Evolutionary conservation across 2,113 vertebrate species (phyloP), one percentile per base, ranked within the genome.

Genomic region (Otus sunia): DNA sequence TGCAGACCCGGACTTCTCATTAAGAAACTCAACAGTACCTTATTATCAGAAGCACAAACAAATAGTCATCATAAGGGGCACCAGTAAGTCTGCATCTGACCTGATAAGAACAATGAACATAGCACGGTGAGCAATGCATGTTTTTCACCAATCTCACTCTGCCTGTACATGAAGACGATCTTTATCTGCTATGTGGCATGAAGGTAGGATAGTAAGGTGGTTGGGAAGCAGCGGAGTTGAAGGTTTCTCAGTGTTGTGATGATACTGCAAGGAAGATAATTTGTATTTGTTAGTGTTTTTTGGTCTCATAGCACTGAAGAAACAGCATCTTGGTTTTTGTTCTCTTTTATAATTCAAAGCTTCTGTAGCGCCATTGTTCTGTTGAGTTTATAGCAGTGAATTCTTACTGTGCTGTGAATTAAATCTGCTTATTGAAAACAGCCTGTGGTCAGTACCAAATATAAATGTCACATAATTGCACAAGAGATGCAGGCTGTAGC

Each of bases 71-170:
- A 2, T 88, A 89, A 96, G 52, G 92, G 88, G 88, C 78, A 90
- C 85, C 68, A 91, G 75, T 95, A 86, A 96, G 87, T 73, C 93
- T 96, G 92, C 90, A 79, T 94, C 72, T 84, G 90, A 94, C 91
- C 62, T 59, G 69, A 90, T 81, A 92, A 90, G 86, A 96, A 93
- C 91, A 82, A 97, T 97, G 96, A 96, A 49, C 43, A 12, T n/a
- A 91, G 71, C 74, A 96, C 15, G 92, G 95, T 97, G 90, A 97
- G 94, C 86, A 90, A 34, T 93, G 78, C 66, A 60, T 95, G 88
- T 92, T 97, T 97, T 93, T 93, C 75, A 87, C 56, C n/a, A 64
- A 11, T 93, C 59, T 96, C 53, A 29, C 26, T 90, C 53, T 73
- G 62, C 88, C 52, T 92, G 52, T 94, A 81, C 55, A 6, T 43